Percentiles rank a stretch among this genome's conserved stretches.
These are phyloP conservation scores for Dorcus parallelipipedus DNA, from an alignment of 2,888 invertebrate genomes.

Conservation along the genomic window DNA sequence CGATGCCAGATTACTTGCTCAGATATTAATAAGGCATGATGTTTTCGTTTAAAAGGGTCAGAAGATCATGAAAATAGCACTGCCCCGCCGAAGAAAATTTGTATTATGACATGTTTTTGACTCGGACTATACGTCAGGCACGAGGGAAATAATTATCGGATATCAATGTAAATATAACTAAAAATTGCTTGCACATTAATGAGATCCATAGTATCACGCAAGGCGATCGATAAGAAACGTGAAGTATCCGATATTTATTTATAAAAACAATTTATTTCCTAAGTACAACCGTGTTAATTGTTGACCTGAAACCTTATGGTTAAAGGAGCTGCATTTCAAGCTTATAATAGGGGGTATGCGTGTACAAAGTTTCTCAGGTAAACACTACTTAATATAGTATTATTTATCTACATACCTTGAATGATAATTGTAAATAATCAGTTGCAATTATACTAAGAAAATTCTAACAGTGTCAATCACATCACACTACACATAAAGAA, in stretches of 20 bases:
- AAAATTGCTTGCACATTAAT: neutral
- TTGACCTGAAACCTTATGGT: constrained; percentile 27
- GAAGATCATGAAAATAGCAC: too few species aligned
- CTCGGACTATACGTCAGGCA: constrained; percentile 22
- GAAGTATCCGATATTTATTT: too few species aligned
- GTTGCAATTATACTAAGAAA: constrained; percentile 31
- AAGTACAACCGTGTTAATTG: constrained; percentile 15
- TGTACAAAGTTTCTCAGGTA: neutral
- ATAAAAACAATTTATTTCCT: too few species aligned
- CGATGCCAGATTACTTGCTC: too few species aligned
- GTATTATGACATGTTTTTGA: constrained; percentile 23
- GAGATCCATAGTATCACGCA: too few species aligned
- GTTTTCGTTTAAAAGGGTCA: too few species aligned
- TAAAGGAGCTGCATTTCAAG: neutral
- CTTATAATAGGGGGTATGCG: neutral
- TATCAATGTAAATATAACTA: constrained; percentile 8
- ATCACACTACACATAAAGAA: constrained; percentile 27
- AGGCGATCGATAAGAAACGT: too few species aligned
- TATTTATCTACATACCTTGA: constrained; percentile 27
- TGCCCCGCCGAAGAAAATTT: neutral
- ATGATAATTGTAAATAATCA: constrained; percentile 19
- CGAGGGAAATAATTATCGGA: constrained; percentile 22
- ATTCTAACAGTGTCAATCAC: constrained; percentile 34
- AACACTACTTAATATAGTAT: neutral
- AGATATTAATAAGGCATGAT: too few species aligned